Evolutionary conservation across 2,888 invertebrate species (phyloP), one percentile per base, ranked within the genome.

Genomic region (Electrophaes corylata): DNA sequence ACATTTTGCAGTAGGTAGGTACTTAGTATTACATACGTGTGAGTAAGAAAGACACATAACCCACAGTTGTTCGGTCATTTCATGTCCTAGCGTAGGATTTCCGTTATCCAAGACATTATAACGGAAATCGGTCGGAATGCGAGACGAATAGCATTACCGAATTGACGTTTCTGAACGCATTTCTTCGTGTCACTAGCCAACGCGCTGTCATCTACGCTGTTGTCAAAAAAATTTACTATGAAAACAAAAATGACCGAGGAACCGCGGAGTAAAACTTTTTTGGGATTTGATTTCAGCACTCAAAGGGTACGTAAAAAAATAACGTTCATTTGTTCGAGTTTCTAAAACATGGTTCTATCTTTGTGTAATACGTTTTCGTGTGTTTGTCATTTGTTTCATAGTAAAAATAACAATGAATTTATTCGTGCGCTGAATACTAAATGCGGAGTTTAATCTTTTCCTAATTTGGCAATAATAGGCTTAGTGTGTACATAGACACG

Each of bases 271-370:
- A 88, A 89, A 80, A 94, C 94, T 70, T 97, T 95, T 92, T 92
- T 97, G 74, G 97, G 97, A 57, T 93, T 97, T 73, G 97, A 97
- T 93, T 94, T 97, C 79, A 97, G 97, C 83, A 97, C 97, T 16
- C 97, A 97, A 89, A 96, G 96, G 94, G 97, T 96, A 89, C 85
- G 90, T 81, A 57, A 50, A 48, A 37, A 43, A 62, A 3, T 52
- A 29, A 14, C 0, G 46, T 47, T 56, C 37, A 52, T 57, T 55
- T 52, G 0, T 18, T 23, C 18, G 10, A 29, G 8, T 20, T 40
- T 23, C 41, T 8, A 12, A 16, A 31, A 16, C 10, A 16, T 37
- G 14, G 16, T 14, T 45, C 33, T 2, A 16, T 39, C 53, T 47
- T 19, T 4, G 23, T n/a, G 20, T 45, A 19, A 39, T 37, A 16